Percentiles rank a stretch among this genome's conserved stretches.
Conservation (phyloP, 2,888 invertebrate species). For the Chrysomela aeneicollis region DNA sequence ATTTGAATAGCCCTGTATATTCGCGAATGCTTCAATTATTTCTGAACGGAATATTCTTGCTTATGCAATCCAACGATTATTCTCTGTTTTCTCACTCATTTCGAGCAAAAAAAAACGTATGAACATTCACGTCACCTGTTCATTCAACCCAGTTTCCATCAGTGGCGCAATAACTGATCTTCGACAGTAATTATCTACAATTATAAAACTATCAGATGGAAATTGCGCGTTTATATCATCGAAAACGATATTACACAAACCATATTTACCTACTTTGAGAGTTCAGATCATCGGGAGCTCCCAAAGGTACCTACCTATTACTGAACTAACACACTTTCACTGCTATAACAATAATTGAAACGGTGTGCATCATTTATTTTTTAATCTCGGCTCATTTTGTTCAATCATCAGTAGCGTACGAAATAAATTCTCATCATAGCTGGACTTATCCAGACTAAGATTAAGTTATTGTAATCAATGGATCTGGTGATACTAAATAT, state of each 20-base stretch:
- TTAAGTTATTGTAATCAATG: no score
- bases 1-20: no score
- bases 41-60: slow-evolving; percentile 1
- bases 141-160: slow-evolving; percentile 14
- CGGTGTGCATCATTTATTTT: slow-evolving; percentile 10
- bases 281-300: slow-evolving; percentile 43
- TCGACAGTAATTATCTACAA: slow-evolving; percentile 27
- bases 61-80: neutral
- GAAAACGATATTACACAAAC: slow-evolving; percentile 36
- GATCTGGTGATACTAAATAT: no score
- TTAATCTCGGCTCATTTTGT: neutral
- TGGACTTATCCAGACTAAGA: no score
- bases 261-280: slow-evolving; percentile 52
- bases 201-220: slow-evolving; percentile 33
- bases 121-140: neutral
- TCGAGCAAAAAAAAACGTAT: neutral
- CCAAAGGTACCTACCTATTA: slow-evolving; percentile 13
- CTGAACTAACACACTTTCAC: slow-evolving; percentile 36
- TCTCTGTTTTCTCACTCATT: neutral
- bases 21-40: slow-evolving; percentile 23
- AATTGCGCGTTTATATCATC: slow-evolving; percentile 36
- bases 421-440: no score
- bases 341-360: slow-evolving; percentile 24
- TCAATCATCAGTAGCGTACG: neutral
- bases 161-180: slow-evolving; percentile 19